phyloP scores from a whole-genome alignment of 2,113 vertebrate species.

The Protobothrops flavoviridis region DNA sequence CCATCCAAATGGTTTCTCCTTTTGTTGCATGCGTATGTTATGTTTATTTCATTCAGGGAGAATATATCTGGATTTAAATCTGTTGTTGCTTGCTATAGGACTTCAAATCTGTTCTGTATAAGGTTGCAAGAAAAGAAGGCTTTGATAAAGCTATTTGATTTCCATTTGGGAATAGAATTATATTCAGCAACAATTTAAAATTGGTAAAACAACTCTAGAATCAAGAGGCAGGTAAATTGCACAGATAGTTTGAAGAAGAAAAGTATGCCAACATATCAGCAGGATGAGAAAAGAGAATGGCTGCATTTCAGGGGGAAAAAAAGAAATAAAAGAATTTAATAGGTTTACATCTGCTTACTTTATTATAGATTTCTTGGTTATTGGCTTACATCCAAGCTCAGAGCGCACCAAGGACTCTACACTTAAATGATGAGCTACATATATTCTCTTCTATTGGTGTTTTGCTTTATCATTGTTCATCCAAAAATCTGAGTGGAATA shows the following conservation, averaged over 20 bases:
- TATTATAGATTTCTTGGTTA: neutral
- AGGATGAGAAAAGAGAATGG: neutral
- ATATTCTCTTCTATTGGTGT: neutral
- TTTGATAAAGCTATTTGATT: neutral
- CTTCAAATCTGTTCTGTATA: neutral
- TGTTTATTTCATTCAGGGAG: neutral
- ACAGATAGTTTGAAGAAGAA: slow-evolving; percentile 39
- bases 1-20: neutral
- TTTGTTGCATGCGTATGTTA: neutral
- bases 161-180: slow-evolving; percentile 36
- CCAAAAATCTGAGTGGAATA: neutral
- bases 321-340: neutral
- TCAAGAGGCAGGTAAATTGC: slow-evolving; percentile 18
- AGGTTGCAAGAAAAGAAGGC: slow-evolving; percentile 29
- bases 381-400: neutral
- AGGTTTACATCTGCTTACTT: neutral
- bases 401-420: neutral
- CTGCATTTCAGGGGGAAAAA: neutral
- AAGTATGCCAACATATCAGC: slow-evolving; percentile 15
- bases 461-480: neutral
- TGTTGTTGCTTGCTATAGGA: slow-evolving; percentile 8
- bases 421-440: neutral
- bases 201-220: slow-evolving; percentile 17
- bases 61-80: slow-evolving; percentile 5
- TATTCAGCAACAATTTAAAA: slow-evolving; percentile 54